These are phyloP conservation scores for Salticus scenicus DNA, from an alignment of 2,888 invertebrate genomes.

Conservation along the genomic window DNA sequence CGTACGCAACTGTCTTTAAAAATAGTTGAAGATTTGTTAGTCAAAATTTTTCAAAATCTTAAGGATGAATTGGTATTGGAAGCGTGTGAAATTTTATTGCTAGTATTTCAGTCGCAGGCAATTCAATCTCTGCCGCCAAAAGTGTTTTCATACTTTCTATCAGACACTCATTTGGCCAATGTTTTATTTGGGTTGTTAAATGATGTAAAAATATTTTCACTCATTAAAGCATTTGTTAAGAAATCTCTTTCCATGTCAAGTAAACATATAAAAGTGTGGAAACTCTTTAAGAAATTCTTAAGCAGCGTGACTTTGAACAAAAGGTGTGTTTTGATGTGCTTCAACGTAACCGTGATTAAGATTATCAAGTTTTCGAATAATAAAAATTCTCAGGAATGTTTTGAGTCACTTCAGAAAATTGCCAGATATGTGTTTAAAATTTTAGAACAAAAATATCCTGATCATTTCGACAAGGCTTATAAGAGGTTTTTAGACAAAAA, in stretches of 20 bases:
- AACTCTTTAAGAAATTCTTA: neutral
- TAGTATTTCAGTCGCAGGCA: conserved; percentile 83
- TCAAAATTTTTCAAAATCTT: conserved; percentile 75
- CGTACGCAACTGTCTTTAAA: conserved; percentile 78
- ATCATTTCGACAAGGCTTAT: conserved; percentile 48
- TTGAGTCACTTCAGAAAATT: neutral
- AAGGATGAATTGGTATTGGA: conserved; percentile 80
- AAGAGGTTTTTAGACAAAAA: conserved; percentile 32
- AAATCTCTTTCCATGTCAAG: neutral
- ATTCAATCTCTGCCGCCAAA: conserved; percentile 16
- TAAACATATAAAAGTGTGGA: neutral
- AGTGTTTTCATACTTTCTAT: conserved; percentile 16
- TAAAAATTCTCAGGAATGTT: neutral
- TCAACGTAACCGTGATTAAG: conserved; percentile 23
- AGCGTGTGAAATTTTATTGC: conserved; percentile 81
- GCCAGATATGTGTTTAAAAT: neutral
- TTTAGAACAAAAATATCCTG: conserved; percentile 44
- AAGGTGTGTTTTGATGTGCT: neutral
- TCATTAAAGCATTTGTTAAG: conserved; percentile 19
- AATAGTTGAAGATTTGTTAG: conserved; percentile 12
- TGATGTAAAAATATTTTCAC: neutral
- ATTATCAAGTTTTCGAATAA: neutral
- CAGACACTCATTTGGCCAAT: neutral
- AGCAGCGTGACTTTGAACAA: neutral
- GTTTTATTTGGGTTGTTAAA: neutral